A percentile compares a stretch with the other conserved stretches of the same genome.
Conservation (phyloP, 2,888 invertebrate species). For the Drosophila lacicola region DNA sequence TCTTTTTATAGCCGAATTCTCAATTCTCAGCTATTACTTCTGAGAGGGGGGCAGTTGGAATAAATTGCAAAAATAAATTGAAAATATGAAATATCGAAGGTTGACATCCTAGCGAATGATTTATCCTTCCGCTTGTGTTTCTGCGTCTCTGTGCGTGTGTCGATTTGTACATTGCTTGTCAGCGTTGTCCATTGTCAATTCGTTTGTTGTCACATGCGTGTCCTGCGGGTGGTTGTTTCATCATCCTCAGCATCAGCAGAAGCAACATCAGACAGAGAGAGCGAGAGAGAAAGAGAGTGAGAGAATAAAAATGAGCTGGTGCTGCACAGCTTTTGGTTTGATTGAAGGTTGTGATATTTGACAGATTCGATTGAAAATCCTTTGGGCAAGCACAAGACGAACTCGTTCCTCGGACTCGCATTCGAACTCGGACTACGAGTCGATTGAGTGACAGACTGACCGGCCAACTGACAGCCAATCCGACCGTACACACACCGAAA, state of each 20-base stretch:
- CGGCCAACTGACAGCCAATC: constrained; percentile 63
- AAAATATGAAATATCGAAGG: constrained; percentile 71
- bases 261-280: constrained; percentile 31
- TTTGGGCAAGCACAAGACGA: constrained; percentile 62
- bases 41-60: constrained; percentile 40
- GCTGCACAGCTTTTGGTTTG: constrained; percentile 72
- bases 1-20: background rate
- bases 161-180: constrained; percentile 61
- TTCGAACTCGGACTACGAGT: too few relatives aligned
- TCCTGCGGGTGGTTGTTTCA: constrained; percentile 64
- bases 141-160: constrained; percentile 15
- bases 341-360: constrained; percentile 84
- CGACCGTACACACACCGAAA: constrained; percentile 40
- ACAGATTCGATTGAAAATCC: constrained; percentile 84
- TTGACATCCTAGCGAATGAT: constrained; percentile 62
- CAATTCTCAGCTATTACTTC: constrained; percentile 2
- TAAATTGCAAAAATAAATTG: constrained; percentile 76
- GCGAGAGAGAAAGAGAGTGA: constrained; percentile 8
- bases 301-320: constrained; percentile 68
- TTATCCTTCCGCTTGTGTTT: constrained; percentile 60
- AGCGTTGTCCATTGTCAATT: constrained; percentile 65
- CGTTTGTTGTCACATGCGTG: constrained; percentile 64
- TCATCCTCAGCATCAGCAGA: constrained; percentile 55
- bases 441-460: constrained; percentile 70
- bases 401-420: constrained; percentile 46